A percentile compares a stretch with the other conserved stretches of the same genome.
Evolutionary conservation across 2,888 invertebrate genomes (phyloP).

Genomic region (Mesorhabditis spiculigera): DNA sequence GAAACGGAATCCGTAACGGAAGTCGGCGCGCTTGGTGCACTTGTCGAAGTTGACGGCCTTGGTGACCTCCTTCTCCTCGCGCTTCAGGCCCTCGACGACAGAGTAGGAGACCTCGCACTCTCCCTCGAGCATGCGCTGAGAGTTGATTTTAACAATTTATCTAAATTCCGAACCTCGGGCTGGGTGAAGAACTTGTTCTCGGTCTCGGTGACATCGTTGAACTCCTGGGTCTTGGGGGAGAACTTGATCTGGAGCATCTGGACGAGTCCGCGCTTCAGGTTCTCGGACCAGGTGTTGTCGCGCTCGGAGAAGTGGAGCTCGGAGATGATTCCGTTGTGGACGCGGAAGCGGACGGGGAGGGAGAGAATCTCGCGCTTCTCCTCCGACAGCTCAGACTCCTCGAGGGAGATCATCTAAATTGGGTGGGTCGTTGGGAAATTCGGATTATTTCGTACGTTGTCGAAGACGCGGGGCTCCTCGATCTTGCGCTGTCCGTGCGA

Average conservation of each 20-base stretch:
- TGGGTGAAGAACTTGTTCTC: constrained; percentile 21
- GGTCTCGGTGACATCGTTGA: constrained; percentile 18
- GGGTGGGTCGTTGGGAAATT: not conserved
- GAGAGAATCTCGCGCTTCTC: constrained; percentile 33
- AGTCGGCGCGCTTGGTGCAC: constrained; percentile 55
- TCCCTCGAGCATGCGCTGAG: constrained; percentile 39
- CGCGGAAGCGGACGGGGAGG: constrained; percentile 43
- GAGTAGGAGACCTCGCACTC: constrained; percentile 45
- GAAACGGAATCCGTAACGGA: constrained; percentile 27
- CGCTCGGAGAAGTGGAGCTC: constrained; percentile 27
- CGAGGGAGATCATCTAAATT: constrained; percentile 23
- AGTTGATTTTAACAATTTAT: constrained; percentile 10
- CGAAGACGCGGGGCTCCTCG: constrained; percentile 5
- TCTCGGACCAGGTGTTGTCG: constrained; percentile 47
- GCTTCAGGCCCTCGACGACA: constrained; percentile 18
- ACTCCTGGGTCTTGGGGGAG: constrained; percentile 22
- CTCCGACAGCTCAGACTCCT: constrained; percentile 26
- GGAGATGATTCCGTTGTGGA: constrained; percentile 44
- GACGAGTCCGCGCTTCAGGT: constrained; percentile 53
- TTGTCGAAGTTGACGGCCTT: constrained; percentile 60
- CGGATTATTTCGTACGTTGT: not conserved
- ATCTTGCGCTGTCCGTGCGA: constrained; percentile 2
- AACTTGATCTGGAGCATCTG: constrained; percentile 41
- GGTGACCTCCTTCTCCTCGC: constrained; percentile 31
- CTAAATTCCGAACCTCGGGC: constrained; percentile 15